Evolutionary conservation across 2,797 vertebrate genomes (phyloP).

Genomic region (Gallinago nigripennis): DNA sequence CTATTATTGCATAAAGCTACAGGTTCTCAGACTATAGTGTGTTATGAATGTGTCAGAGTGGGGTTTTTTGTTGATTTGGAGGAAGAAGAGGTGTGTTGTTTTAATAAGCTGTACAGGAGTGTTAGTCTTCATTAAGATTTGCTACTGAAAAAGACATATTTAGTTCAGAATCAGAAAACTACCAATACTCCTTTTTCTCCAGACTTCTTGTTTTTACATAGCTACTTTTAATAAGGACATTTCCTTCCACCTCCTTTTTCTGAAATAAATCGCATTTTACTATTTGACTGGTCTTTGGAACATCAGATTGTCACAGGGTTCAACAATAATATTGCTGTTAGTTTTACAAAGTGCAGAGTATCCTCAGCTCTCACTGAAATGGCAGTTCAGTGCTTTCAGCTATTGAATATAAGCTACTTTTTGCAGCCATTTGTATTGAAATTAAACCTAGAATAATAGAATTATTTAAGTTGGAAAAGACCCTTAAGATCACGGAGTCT

Average conservation of each 20-base stretch:
- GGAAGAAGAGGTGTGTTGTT: not conserved
- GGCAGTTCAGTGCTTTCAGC: not conserved
- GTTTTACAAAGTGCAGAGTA: not conserved
- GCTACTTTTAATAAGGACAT: not conserved
- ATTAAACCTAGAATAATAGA: not conserved
- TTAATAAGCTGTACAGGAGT: not conserved
- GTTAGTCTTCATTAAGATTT: not conserved
- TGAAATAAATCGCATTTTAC: not conserved
- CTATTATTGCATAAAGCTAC: not conserved
- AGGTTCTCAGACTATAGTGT: not conserved
- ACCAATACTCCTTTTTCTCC: not conserved
- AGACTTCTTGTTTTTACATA: not conserved
- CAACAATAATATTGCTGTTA: not conserved
- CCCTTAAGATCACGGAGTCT: not conserved
- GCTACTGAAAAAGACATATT: not conserved
- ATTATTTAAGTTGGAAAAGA: not conserved
- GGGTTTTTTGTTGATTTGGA: not conserved
- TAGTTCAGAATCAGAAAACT: not conserved
- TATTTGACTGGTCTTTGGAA: not conserved
- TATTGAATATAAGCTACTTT: not conserved
- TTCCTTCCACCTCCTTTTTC: not conserved
- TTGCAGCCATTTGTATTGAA: not conserved
- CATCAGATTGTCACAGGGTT: conserved; percentile 10
- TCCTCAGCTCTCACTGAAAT: not conserved
- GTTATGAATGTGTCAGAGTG: not conserved